These are phyloP conservation scores for Julus scandinavius DNA, from an alignment of 2,888 invertebrate genomes.

Conservation along the genomic window DNA sequence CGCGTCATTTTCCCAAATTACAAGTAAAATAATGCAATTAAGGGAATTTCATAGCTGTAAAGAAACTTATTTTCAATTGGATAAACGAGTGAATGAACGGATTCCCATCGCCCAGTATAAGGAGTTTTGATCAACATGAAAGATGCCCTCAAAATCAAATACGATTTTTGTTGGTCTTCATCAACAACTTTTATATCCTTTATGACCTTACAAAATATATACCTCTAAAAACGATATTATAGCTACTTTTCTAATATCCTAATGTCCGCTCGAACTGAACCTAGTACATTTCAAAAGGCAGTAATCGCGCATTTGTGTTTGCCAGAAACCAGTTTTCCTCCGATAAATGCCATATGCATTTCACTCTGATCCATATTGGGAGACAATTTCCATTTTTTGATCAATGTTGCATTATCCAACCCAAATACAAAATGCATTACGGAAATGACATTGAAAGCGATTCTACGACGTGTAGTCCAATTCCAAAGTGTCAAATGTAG, in stretches of 20 bases:
- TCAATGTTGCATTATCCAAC: neutral
- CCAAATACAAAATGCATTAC: conserved; percentile 37
- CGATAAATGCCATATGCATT: neutral
- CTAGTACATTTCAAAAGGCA: neutral
- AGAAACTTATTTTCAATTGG: too few relatives aligned
- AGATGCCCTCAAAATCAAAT: neutral
- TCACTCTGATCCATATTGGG: conserved; percentile 1
- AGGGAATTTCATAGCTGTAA: too few relatives aligned
- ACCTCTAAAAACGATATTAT: neutral
- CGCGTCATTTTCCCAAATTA: too few relatives aligned
- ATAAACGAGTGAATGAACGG: too few relatives aligned
- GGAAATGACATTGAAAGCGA: conserved; percentile 3
- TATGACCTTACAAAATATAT: neutral
- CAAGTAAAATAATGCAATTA: too few relatives aligned
- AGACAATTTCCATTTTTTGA: conserved; percentile 35
- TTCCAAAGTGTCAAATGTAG: conserved; percentile 27
- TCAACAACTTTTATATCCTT: neutral
- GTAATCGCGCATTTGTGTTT: neutral
- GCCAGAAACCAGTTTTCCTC: neutral
- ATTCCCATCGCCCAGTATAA: neutral
- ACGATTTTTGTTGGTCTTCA: neutral
- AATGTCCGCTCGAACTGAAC: neutral
- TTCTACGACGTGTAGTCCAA: conserved; percentile 37
- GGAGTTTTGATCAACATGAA: neutral
- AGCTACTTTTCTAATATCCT: neutral